Percentiles rank a stretch among this genome's conserved stretches.
Conservation (phyloP, 2,888 invertebrate genomes). For the Prenolepis imparis region DNA sequence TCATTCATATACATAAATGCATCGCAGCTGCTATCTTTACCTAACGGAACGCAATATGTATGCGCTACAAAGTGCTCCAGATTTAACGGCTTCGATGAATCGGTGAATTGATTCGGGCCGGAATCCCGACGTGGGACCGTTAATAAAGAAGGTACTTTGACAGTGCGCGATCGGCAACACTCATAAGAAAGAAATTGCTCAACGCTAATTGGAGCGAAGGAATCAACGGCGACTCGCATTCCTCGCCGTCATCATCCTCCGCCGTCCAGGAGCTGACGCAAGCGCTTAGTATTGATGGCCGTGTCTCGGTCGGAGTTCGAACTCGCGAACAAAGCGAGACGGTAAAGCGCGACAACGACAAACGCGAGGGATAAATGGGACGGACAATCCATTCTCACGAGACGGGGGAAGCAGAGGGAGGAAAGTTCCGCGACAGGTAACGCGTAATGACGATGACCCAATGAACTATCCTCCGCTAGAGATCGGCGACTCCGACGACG, state of each 20-base stretch:
- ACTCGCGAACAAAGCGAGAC: constrained; percentile 22
- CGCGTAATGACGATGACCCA: constrained; percentile 69
- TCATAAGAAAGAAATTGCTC: constrained; percentile 34
- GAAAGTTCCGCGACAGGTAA: constrained; percentile 43
- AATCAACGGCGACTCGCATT: constrained; percentile 32
- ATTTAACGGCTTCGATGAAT: constrained; percentile 37
- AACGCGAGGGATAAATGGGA: constrained; percentile 31
- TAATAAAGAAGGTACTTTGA: constrained; percentile 45
- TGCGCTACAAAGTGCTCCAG: constrained; percentile 3
- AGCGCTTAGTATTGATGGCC: constrained; percentile 37
- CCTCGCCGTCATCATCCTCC: constrained; percentile 42
- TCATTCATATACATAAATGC: not conserved
- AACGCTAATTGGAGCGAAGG: constrained; percentile 50
- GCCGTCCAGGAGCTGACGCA: constrained; percentile 49
- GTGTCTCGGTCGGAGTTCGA: constrained; percentile 48
- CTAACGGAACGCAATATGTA: constrained; percentile 33
- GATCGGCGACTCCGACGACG: constrained; percentile 29
- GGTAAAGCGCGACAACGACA: constrained; percentile 5
- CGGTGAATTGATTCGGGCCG: constrained; percentile 31
- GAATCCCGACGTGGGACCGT: constrained; percentile 44
- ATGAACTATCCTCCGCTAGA: constrained; percentile 66
- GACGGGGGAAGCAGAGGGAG: not conserved
- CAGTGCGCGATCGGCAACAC: constrained; percentile 30
- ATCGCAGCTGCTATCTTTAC: constrained; percentile 27
- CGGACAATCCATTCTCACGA: constrained; percentile 65